A percentile compares a stretch with the other conserved stretches of the same genome.
Conservation (phyloP, 2,113 vertebrate genomes). For the Lota lota region DNA sequence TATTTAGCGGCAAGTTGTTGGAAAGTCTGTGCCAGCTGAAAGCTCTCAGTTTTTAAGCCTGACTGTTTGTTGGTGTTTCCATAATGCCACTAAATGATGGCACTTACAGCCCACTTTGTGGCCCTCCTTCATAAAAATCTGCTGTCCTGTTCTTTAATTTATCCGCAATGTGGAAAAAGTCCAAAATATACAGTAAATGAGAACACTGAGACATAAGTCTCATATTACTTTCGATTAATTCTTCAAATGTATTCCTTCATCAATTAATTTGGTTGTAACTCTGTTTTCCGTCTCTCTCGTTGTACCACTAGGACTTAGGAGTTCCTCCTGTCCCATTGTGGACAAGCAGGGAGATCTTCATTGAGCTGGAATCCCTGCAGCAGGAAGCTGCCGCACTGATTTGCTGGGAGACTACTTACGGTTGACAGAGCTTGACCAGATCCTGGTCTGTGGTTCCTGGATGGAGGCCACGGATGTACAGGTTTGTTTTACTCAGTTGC, state of each 20-base stretch:
- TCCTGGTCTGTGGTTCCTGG: constrained; percentile 93
- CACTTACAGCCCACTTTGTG: constrained; percentile 1
- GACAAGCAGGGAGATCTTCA: background rate
- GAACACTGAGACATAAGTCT: too few species aligned
- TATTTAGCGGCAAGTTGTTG: constrained; percentile 48
- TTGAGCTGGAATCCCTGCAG: too few species aligned
- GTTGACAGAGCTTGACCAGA: constrained; percentile 90
- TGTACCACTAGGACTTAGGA: too few species aligned
- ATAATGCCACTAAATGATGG: constrained; percentile 32
- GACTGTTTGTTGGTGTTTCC: constrained; percentile 56
- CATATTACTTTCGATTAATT: background rate
- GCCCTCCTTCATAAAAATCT: constrained; percentile 17
- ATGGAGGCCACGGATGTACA: constrained; percentile 90
- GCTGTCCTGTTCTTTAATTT: constrained; percentile 3
- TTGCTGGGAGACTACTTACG: constrained; percentile 73
- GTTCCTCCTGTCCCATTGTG: too few species aligned
- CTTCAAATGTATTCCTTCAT: background rate
- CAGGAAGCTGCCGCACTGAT: too few species aligned
- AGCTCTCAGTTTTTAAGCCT: constrained; percentile 43
- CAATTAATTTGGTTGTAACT: too few species aligned
- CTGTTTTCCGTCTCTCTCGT: too few species aligned
- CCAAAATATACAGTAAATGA: background rate
- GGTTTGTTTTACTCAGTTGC: constrained; percentile 92
- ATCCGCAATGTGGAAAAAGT: background rate
- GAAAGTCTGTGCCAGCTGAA: constrained; percentile 58